Percentiles rank a stretch among this genome's conserved stretches.
phyloP scores from a whole-genome alignment of 1,140 invertebrate genomes.

The Andrena cerasifolii region DNA sequence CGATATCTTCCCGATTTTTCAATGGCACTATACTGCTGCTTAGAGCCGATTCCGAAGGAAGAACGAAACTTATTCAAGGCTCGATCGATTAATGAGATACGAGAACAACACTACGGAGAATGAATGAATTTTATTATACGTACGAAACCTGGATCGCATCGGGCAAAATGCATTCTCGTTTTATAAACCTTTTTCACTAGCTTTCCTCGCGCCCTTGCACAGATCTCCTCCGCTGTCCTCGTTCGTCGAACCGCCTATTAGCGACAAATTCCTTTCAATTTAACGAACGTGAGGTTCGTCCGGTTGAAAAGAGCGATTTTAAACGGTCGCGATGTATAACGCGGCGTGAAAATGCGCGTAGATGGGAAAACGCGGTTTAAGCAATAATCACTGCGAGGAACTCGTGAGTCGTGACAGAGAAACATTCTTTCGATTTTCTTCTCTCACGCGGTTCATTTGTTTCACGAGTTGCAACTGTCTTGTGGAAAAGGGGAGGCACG shows the following conservation, averaged over 20 bases:
- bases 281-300: not conserved
- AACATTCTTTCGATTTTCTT: not conserved
- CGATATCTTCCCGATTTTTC: not conserved
- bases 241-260: not conserved
- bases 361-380: not conserved
- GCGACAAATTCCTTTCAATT: conserved; percentile 1
- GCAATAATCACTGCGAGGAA: conserved; percentile 10
- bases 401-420: not conserved
- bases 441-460: conserved; percentile 24
- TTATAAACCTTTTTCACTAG: conserved; percentile 11
- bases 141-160: not conserved
- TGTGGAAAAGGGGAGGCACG: conserved; percentile 31
- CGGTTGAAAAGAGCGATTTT: not conserved
- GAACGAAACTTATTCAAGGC: not conserved
- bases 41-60: not conserved
- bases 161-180: not conserved
- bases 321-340: not conserved
- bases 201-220: not conserved
- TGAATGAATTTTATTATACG: conserved; percentile 17
- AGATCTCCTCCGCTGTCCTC: not conserved
- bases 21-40: conserved; percentile 23
- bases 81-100: conserved; percentile 4
- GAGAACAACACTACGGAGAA: not conserved
- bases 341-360: not conserved
- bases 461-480: conserved; percentile 11